A percentile compares a stretch with the other conserved stretches of the same genome.
phyloP scores from a whole-genome alignment of 2,113 vertebrate species.

The Glaucidium brasilianum region DNA sequence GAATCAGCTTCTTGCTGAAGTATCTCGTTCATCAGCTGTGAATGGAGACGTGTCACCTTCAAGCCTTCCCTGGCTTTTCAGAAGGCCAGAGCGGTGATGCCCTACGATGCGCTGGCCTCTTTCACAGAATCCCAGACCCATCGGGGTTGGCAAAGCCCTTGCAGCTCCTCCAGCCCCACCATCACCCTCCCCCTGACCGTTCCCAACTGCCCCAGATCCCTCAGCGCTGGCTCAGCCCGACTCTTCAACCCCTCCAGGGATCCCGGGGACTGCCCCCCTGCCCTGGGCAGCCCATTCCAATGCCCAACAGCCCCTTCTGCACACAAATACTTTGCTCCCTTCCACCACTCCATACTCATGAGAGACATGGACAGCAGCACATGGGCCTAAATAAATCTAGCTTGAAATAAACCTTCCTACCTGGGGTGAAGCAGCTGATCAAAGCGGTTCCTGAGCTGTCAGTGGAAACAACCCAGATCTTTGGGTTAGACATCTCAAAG shows the following conservation, averaged over 20 bases:
- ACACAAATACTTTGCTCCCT: no score
- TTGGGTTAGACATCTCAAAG: not conserved
- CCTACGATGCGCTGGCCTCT: accelerated
- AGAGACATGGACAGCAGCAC: not conserved
- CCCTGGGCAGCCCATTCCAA: no score
- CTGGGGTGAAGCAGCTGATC: not conserved
- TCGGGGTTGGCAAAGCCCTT: no score
- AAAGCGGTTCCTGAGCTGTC: not conserved
- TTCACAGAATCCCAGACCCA: no score
- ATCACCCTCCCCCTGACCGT: no score
- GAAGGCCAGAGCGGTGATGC: not conserved
- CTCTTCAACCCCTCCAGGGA: no score
- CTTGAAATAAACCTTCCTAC: not conserved
- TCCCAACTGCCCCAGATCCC: no score
- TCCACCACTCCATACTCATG: no score
- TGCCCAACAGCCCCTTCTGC: no score
- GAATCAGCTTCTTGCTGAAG: not conserved
- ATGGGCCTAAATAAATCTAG: not conserved
- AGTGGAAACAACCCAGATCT: not conserved
- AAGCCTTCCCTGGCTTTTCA: not conserved
- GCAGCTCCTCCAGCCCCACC: no score
- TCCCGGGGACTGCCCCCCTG: no score
- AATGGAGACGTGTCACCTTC: accelerated
- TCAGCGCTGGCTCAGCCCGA: no score
- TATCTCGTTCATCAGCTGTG: not conserved